Evolutionary conservation across 1,140 invertebrate species (phyloP), one percentile per base, ranked within the genome.

Genomic region (Cherax destructor): DNA sequence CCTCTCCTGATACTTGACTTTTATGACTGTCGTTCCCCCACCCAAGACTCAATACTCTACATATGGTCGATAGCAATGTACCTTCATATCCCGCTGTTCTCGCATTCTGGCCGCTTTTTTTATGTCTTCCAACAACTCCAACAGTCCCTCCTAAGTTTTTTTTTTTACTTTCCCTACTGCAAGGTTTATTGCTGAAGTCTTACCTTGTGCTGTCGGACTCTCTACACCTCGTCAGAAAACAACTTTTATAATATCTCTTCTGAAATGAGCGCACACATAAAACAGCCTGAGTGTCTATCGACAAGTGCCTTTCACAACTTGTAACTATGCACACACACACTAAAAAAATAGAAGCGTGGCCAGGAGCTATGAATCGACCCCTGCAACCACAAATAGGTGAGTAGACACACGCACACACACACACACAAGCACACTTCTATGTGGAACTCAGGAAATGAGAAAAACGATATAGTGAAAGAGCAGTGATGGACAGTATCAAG

Each of bases 31-130:
- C 80, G 30, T 83, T 61, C 59, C 80, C 52, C 7, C 52, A 61
- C 56, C 52, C 52, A 41, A 59, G 80, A 30, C 80, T 74, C 80
- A 83, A 83, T 83, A 83, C 80, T 83, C 52, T 83, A 83, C 80
- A 61, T 83, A 83, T 61, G 80, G 80, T 83, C 52, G 52, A 56
- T 61, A 3, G 52, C 52, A 41, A 83, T 56, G 80, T 83, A 61
- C 80, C 80, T 61, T 41, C 52, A 83, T 56, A 56, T 52, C 80
- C 80, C 49, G 21, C 80, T 41, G 52, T 49, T 56, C 59, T 61
- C 80, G 52, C 21, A 83, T 83, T 83, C 80, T 49, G 30, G 61
- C 49, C n/a, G 56, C 49, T 18, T 83, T 61, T 41, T 83, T 83
- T 83, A 83, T 83, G 80, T 61, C 59, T 61, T 41, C 56, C 80